Evolutionary conservation across 1,140 invertebrate genomes (phyloP), one percentile per base, ranked within the genome.

Genomic region (Rhagoletis zephyria): DNA sequence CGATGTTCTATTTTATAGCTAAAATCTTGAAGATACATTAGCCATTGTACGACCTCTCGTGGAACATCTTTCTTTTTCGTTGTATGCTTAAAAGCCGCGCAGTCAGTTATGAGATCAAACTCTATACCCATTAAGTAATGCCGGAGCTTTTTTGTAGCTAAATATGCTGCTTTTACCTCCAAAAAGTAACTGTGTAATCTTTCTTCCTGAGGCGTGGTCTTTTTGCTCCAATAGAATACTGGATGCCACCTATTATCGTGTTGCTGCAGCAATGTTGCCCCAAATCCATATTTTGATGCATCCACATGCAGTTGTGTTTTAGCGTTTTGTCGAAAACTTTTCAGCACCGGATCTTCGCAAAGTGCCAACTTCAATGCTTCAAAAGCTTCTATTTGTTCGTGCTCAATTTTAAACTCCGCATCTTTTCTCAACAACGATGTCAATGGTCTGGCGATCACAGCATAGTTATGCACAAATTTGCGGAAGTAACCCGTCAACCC

Each of bases 1-100:
- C 93, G 85, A 87, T 94, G 93, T 87, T 90, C 88, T 10, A 93
- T 87, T 56, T 87, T 86, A 56, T 92, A 94, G 48, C 92, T 89
- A 87, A 89, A 93, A 3, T 91, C 90, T 88, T 92, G 81, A 3
- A 87, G 14, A 51, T 77, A 70, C n/a, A 88, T 30, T 67, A 85
- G 65, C 81, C 81, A 87, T 42, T 70, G 87, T 1, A 65, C 51
- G 7, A 67, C 81, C 19, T 67, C 48, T 4, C 64, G 48, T 16
- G 42, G 64, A 12, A 87, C 16, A 16, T 87, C 70, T 81, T 81
- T 87, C 40, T 81, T 87, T 10, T 30, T 12, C 10, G 92, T 86
- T 0, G 90, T 91, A 40, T 88, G 88, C 56, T 90, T 87, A 74
- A 93, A 93, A 40, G 92, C 92, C 88, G 88, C n/a, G 85, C 91